These are phyloP conservation scores for Lepidocyrtoides sp. DNA, from an alignment of 2,888 invertebrate genomes.

Conservation along the genomic window DNA sequence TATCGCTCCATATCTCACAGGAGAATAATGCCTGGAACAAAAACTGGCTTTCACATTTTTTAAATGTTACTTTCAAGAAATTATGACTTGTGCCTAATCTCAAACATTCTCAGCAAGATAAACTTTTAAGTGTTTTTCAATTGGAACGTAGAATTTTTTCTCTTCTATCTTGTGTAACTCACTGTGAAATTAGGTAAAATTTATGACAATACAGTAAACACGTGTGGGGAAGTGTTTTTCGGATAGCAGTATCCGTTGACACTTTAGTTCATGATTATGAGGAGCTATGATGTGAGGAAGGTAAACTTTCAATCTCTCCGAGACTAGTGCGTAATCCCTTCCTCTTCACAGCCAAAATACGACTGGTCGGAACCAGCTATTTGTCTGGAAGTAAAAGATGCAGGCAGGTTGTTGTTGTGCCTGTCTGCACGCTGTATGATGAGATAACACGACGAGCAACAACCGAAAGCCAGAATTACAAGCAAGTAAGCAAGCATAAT, in stretches of 20 bases:
- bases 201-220: not conserved
- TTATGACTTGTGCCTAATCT: not conserved
- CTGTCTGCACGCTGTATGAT: not conserved
- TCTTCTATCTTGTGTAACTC: not conserved
- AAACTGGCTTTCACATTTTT: slow-evolving; percentile 31
- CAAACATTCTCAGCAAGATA: not conserved
- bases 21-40: slow-evolving; percentile 54
- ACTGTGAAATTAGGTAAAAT: not conserved
- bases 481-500: no score
- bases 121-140: not conserved
- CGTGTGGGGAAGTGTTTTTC: slow-evolving; percentile 9
- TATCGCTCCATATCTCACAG: slow-evolving; percentile 65
- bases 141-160: not conserved
- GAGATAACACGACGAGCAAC: no score
- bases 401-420: slow-evolving; percentile 11
- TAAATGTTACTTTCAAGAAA: not conserved
- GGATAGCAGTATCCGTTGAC: slow-evolving; percentile 34
- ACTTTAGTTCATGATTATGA: not conserved
- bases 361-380: slow-evolving; percentile 56
- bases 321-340: slow-evolving; percentile 39
- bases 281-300: slow-evolving; percentile 54
- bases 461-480: no score
- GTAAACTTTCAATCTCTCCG: slow-evolving; percentile 32
- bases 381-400: slow-evolving; percentile 65
- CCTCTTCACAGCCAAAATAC: slow-evolving; percentile 61